A percentile compares a stretch with the other conserved stretches of the same genome.
These are phyloP conservation scores for Sarcoramphus papa DNA, from an alignment of 2,797 vertebrate genomes.

Conservation along the genomic window DNA sequence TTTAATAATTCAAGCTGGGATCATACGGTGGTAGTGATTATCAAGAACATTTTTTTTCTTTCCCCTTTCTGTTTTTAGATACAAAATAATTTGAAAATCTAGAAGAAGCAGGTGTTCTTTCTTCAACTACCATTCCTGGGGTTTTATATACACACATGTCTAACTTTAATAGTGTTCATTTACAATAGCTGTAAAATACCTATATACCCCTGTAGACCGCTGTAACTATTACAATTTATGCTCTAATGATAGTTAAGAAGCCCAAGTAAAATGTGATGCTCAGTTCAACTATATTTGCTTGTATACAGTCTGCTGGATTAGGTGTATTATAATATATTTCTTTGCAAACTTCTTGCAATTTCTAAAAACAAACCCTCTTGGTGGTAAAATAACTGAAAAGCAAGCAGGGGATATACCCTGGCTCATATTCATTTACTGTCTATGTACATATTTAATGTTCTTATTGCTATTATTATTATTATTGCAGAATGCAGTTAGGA, in stretches of 20 bases:
- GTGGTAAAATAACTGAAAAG: conserved; percentile 15
- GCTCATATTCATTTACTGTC: not conserved
- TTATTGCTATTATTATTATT: not conserved
- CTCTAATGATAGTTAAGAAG: conserved; percentile 69
- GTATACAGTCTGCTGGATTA: conserved; percentile 53
- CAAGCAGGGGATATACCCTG: not conserved
- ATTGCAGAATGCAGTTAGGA: not conserved
- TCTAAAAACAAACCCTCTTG: not conserved
- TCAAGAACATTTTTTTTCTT: not conserved
- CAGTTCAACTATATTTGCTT: conserved; percentile 56
- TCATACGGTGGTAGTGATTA: not conserved
- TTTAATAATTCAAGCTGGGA: conserved; percentile 25
- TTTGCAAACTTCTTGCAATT: conserved; percentile 39
- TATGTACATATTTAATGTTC: not conserved
- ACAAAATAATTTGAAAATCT: conserved; percentile 26
- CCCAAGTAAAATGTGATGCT: conserved; percentile 60
- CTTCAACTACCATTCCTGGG: conserved; percentile 58
- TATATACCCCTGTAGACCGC: conserved; percentile 41
- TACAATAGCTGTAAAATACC: conserved; percentile 73
- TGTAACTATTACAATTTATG: conserved; percentile 71
- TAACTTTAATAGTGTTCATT: conserved; percentile 69
- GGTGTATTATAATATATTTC: conserved; percentile 30
- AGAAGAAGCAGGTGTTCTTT: conserved; percentile 62
- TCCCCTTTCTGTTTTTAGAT: conserved; percentile 52
- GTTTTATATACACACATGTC: conserved; percentile 67